Evolutionary conservation across 53 echinoderm and acorn worm species (phyloP), one percentile per base, ranked within the genome.

Genomic region (Zoroaster sp.): DNA sequence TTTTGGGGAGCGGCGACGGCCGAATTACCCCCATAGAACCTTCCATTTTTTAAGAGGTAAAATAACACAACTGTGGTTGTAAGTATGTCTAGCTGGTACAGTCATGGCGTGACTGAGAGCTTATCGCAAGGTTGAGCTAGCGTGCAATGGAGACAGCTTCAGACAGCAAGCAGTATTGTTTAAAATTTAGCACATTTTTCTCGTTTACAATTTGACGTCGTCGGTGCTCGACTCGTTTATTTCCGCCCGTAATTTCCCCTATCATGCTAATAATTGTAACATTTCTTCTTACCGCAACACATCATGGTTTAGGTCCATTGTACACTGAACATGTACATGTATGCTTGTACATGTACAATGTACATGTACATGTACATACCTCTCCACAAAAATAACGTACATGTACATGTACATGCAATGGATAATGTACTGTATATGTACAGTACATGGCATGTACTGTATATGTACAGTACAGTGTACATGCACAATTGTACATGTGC

Each of bases 41-140:
- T 47, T 89, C 90, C 90, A 89, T 89, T 89, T 89, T 74, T 53
- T 89, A 66, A 73, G 74, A 74, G 90, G 90, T 89, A 78, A 79
- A 88, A 81, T 23, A 40, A 28, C 44, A 15, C 39, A 39, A 45
- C 51, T 40, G 54, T 67, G 80, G 35, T 52, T 34, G 89, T 66
- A 75, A 41, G 46, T 40, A 51, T 80, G 89, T 30, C 31, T 53
- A 69, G 52, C 15, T 79, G 28, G 72, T 69, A 52, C 59, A 23
- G 72, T 66, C 71, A 44, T 77, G 88, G 87, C 66, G 74, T 87
- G 87, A 74, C 74, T 75, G 39, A 63, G 28, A 31, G 75, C 59
- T 87, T 66, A 74, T 31, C 36, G 49, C n/a, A 68, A 44, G 41
- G 87, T 70, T 74, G 87, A 12, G 4, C 28, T 87, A 52, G 44